Conservation (phyloP, 2,888 invertebrate species). For the Ectemnius cavifrons region DNA sequence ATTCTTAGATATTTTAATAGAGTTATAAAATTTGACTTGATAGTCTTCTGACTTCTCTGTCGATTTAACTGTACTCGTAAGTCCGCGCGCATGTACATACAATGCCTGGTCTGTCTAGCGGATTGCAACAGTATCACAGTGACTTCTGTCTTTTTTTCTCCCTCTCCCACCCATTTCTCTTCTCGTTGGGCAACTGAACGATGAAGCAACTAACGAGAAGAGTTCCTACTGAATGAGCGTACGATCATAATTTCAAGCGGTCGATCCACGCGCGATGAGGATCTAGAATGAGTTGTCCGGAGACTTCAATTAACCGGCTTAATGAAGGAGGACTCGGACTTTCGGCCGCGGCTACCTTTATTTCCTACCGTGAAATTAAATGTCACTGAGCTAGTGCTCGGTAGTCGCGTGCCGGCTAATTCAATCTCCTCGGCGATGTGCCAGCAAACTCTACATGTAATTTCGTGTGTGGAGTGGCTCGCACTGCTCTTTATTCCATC, state of each 20-base stretch:
- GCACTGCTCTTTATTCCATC: constrained; percentile 5
- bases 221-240: constrained; percentile 5
- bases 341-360: background rate
- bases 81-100: too few relatives aligned
- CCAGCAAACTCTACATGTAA: background rate
- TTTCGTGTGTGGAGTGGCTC: background rate
- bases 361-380: background rate
- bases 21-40: too few relatives aligned
- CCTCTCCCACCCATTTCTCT: background rate
- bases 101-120: too few relatives aligned
- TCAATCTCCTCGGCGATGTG: background rate
- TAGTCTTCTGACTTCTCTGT: too few relatives aligned
- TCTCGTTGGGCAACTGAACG: background rate
- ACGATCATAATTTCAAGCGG: background rate
- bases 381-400: background rate
- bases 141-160: too few relatives aligned
- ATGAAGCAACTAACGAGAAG: constrained; percentile 8
- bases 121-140: too few relatives aligned
- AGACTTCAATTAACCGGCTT: constrained; percentile 1
- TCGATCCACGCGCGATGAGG: background rate
- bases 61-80: too few relatives aligned
- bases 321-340: background rate
- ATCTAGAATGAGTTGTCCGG: background rate
- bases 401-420: background rate
- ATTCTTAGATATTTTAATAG: too few relatives aligned